Evolutionary conservation across 2,113 vertebrate genomes (phyloP), one percentile per base, ranked within the genome.

Genomic region (Zosterops lateralis): DNA sequence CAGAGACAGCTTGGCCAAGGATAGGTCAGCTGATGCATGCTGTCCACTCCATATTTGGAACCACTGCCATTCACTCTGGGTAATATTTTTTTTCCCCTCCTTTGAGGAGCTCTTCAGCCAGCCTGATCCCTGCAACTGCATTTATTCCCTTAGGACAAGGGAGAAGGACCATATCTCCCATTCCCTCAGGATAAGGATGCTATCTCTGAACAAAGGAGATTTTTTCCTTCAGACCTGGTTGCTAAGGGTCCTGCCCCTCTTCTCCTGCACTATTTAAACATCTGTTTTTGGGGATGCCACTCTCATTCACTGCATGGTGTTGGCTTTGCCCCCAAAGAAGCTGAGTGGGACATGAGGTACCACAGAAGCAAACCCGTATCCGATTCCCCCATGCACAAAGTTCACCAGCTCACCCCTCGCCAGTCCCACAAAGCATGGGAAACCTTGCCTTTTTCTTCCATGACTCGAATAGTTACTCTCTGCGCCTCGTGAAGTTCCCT

Each of bases 401-500:
- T 7, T 75, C 57, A 64, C 28, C 44, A 56, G 4, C 45, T 67
- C 45, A 48, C 24, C 38, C 77, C 28, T 73, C 34, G 75, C 54
- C 64, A 50, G 54, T 24, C 51, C 50, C 72, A 73, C 12, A 61
- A 65, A 86, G 29, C 38, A 36, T 0, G 5, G 22, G 32, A 65
- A 88, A 40, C 6, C 72, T 86, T 94, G 54, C 91, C 91, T 94
- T 9, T 0, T 0, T 0, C 28, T 6, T 54, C 0, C 94, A 92
- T 92, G 73, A 66, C 42, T 4, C 0, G 0, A 17, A 90, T 38
- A 3, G 0, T 50, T 36, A 74, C 75, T 31, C 3, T 0, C 0
- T 0, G 0, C 1, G 3, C 14, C 4, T 0, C 12, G 4, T 0
- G 0, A 21, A 95, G 91, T 0, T 44, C 3, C 65, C 7, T 32